phyloP scores from a whole-genome alignment of 2,797 vertebrate species.

The Hapalemur alaotrensis region DNA sequence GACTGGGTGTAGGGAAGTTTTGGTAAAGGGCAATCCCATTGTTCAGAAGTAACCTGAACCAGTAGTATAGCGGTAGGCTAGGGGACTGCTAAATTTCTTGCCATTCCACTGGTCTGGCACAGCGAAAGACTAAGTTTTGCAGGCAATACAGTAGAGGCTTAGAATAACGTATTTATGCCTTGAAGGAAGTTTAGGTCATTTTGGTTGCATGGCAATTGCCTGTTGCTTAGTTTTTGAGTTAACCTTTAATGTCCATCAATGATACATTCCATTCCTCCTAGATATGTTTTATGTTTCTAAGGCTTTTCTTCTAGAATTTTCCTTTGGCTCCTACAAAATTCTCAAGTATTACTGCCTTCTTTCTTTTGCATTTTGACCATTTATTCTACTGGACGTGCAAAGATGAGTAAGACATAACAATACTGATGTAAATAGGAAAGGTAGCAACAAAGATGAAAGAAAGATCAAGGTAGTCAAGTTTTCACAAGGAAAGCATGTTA shows the following conservation, averaged over 20 bases:
- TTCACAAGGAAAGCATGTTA: not conserved
- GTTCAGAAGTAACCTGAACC: not conserved
- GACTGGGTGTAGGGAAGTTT: not conserved
- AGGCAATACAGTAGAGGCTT: not conserved
- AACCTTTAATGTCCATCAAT: not conserved
- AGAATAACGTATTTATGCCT: not conserved
- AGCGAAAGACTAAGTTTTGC: not conserved
- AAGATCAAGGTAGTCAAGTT: not conserved
- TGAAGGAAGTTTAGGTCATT: not conserved
- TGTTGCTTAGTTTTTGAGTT: not conserved
- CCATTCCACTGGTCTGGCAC: not conserved
- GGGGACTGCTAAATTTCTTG: not conserved
- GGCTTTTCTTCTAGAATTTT: not conserved
- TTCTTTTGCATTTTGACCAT: not conserved
- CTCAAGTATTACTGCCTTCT: not conserved
- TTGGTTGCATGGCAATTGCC: not conserved
- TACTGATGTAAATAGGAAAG: not conserved
- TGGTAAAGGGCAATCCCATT: not conserved
- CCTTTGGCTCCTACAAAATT: not conserved
- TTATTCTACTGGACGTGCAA: not conserved
- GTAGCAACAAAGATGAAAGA: not conserved
- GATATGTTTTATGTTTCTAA: not conserved
- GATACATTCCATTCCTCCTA: not conserved
- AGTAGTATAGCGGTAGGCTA: not conserved
- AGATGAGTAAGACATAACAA: not conserved